Conservation (phyloP, 2,113 vertebrate species). For the Callorhinus ursinus region DNA sequence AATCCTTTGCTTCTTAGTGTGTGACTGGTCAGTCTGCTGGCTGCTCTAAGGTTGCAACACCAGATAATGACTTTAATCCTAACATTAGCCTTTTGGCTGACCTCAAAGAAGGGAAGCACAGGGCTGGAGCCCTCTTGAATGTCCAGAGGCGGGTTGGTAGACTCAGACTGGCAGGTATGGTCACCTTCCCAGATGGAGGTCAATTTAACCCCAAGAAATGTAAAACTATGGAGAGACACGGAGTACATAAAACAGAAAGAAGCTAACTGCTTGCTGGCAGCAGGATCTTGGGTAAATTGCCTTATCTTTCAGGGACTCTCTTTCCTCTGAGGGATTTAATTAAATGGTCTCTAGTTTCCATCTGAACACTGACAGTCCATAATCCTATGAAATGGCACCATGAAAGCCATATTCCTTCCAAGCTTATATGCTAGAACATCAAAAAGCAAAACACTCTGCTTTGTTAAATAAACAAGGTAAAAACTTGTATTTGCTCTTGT, state of each 20-base stretch:
- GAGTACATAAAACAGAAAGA: neutral
- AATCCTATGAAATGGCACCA: conserved; percentile 36
- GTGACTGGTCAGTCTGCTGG: conserved; percentile 81
- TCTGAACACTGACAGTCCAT: neutral
- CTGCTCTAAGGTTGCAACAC: conserved; percentile 69
- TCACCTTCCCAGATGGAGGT: neutral
- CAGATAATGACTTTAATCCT: conserved; percentile 73
- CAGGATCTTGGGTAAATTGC: neutral
- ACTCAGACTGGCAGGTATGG: neutral
- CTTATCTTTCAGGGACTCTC: neutral
- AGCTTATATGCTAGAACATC: neutral
- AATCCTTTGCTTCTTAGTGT: conserved; percentile 74
- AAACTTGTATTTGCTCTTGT: neutral
- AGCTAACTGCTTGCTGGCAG: neutral
- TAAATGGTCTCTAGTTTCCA: conserved; percentile 3
- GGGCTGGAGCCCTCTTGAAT: conserved; percentile 58
- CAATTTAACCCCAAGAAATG: neutral
- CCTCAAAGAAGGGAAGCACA: conserved; percentile 49
- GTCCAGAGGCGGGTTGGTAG: conserved; percentile 10
- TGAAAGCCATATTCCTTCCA: neutral
- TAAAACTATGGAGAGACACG: neutral
- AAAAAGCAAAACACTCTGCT: conserved; percentile 35
- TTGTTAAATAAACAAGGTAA: conserved; percentile 49
- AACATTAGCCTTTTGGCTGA: conserved; percentile 71
- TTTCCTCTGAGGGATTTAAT: conserved; percentile 7